A percentile compares a stretch with the other conserved stretches of the same genome.
Conservation (phyloP, 2,888 invertebrate genomes). For the Drosophila flavopinicola region DNA sequence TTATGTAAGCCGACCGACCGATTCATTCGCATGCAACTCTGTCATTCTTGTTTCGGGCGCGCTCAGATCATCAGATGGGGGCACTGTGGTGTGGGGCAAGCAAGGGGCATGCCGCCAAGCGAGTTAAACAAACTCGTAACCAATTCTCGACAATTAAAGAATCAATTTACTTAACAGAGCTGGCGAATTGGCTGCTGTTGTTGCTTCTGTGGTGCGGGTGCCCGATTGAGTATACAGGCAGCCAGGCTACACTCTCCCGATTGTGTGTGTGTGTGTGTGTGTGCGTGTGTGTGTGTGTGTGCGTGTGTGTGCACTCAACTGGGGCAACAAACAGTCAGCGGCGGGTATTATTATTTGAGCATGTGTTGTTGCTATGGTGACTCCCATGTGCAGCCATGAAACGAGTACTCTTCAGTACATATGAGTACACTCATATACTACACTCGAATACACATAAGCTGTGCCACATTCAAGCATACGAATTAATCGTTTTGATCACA, state of each 20-base stretch:
- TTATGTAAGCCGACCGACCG: constrained; percentile 47
- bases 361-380: constrained; percentile 40
- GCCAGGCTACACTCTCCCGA: constrained; percentile 14
- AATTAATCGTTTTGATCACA: constrained; percentile 64
- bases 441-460: constrained; percentile 33
- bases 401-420: constrained; percentile 13
- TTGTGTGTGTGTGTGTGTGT: not conserved
- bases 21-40: constrained; percentile 36
- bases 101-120: constrained; percentile 40
- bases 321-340: constrained; percentile 44
- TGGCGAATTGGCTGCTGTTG: constrained; percentile 64
- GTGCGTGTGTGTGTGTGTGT: not conserved
- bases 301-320: constrained; percentile 35
- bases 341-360: constrained; percentile 60
- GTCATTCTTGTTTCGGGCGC: constrained; percentile 12
- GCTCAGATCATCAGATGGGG: constrained; percentile 54
- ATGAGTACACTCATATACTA: constrained; percentile 4
- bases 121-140: constrained; percentile 78
- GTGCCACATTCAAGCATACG: constrained; percentile 58
- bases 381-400: constrained; percentile 19
- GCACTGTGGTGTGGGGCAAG: constrained; percentile 60
- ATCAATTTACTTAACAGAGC: constrained; percentile 77
- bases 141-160: constrained; percentile 78
- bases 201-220: constrained; percentile 45
- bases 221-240: constrained; percentile 36